Conservation (phyloP, 1,140 invertebrate species). For the Rhyzopertha dominica region DNA sequence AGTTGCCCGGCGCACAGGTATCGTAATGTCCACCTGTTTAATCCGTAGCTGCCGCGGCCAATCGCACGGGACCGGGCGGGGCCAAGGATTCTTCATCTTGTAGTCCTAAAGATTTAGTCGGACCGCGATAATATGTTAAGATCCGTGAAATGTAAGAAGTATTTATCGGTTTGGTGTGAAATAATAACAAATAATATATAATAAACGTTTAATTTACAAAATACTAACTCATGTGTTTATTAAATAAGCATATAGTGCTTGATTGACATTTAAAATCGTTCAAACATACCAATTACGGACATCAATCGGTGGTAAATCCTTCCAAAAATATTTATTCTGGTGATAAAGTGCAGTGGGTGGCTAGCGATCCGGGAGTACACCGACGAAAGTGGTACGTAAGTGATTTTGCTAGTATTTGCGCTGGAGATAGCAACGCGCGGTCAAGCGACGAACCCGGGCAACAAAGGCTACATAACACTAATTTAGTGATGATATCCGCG, state of each 20-base stretch:
- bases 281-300: slow-evolving; percentile 19
- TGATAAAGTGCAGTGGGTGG: too few relatives aligned
- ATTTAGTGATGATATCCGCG: too few relatives aligned
- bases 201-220: slow-evolving; percentile 42
- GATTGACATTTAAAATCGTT: slow-evolving; percentile 30
- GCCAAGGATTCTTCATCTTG: slow-evolving; percentile 22
- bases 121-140: slow-evolving; percentile 37
- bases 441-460: too few relatives aligned
- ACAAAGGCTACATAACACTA: too few relatives aligned
- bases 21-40: slow-evolving; percentile 21
- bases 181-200: slow-evolving; percentile 41
- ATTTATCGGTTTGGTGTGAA: slow-evolving; percentile 44
- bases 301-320: too few relatives aligned
- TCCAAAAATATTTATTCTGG: too few relatives aligned
- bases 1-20: too few relatives aligned
- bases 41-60: slow-evolving; percentile 22
- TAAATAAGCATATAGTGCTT: slow-evolving; percentile 34
- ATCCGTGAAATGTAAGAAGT: slow-evolving; percentile 37
- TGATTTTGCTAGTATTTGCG: too few relatives aligned
- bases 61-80: slow-evolving; percentile 26
- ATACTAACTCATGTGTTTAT: slow-evolving; percentile 36
- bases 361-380: too few relatives aligned
- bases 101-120: slow-evolving; percentile 33
- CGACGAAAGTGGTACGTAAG: too few relatives aligned
- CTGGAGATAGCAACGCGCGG: too few relatives aligned